Conservation (phyloP, 2,888 invertebrate species). For the Coleophora flavipennella region DNA sequence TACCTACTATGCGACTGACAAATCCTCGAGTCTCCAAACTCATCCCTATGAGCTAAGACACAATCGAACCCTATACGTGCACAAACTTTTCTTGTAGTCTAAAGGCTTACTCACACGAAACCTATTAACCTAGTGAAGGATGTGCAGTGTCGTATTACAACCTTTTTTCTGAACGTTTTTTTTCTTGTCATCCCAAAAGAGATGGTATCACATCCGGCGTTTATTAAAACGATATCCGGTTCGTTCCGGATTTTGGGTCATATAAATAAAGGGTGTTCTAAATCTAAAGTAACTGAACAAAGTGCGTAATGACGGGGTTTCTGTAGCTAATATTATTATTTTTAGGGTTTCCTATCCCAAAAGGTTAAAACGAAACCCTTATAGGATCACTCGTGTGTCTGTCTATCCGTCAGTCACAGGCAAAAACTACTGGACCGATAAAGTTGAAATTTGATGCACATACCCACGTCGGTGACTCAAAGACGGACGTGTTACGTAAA, state of each 20-base stretch:
- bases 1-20: no score
- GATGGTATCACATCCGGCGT: constrained; percentile 28
- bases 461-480: no score
- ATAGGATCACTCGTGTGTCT: no score
- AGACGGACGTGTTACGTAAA: no score
- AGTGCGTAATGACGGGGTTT: constrained; percentile 21
- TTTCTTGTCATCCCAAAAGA: constrained; percentile 8
- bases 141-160: constrained; percentile 9
- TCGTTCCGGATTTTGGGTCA: constrained; percentile 24
- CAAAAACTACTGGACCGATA: no score
- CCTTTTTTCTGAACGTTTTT: constrained; percentile 2
- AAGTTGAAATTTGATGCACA: no score
- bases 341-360: no score
- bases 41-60: no score
- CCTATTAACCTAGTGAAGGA: constrained; percentile 18
- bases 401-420: no score
- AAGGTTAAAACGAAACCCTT: no score
- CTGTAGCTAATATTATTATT: constrained; percentile 3
- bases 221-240: constrained; percentile 41
- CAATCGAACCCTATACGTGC: no score
- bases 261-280: constrained; percentile 23
- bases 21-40: no score
- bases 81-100: not conserved
- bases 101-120: constrained; percentile 6
- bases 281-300: constrained; percentile 13